Conservation (phyloP, 2,888 invertebrate species). For the Drosophila picticornis region DNA sequence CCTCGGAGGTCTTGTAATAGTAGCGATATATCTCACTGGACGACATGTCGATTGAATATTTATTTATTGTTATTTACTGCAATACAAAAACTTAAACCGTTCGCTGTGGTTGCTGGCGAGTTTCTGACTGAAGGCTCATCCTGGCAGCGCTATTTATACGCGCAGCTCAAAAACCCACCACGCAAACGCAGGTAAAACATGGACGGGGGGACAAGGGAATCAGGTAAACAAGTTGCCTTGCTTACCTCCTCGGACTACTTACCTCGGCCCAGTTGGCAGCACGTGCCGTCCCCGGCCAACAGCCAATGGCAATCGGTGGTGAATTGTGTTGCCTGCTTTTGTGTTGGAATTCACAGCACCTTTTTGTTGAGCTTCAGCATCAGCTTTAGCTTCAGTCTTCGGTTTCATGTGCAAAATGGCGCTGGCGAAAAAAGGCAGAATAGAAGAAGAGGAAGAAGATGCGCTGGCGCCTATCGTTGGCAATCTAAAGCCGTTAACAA, state of each 20-base stretch:
- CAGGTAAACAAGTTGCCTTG: conserved; percentile 71
- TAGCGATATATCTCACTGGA: conserved; percentile 85
- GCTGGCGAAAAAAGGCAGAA: conserved; percentile 33
- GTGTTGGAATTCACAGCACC: conserved; percentile 23
- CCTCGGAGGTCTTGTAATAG: conserved; percentile 84
- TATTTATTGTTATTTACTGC: not conserved
- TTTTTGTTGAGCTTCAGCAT: conserved; percentile 35
- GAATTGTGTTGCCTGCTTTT: conserved; percentile 48
- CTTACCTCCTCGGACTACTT: conserved; percentile 12
- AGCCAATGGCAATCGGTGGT: conserved; percentile 82
- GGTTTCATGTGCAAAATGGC: conserved; percentile 65
- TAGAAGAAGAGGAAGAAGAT: conserved; percentile 38
- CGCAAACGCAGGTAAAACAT: conserved; percentile 57
- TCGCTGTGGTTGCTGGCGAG: conserved; percentile 66
- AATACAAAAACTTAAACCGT: conserved; percentile 41
- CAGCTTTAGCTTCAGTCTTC: conserved; percentile 12
- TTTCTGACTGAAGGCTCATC: conserved; percentile 69
- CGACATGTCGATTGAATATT: conserved; percentile 72
- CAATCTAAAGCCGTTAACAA: conserved; percentile 75
- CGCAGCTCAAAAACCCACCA: conserved; percentile 61
- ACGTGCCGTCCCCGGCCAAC: conserved; percentile 77
- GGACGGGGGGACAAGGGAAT: conserved; percentile 31
- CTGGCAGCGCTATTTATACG: conserved; percentile 81
- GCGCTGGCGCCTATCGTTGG: conserved; percentile 56
- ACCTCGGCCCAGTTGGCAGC: conserved; percentile 64